These are phyloP conservation scores for Cantharis flavilabris DNA, from an alignment of 2,888 invertebrate species.

Conservation along the genomic window DNA sequence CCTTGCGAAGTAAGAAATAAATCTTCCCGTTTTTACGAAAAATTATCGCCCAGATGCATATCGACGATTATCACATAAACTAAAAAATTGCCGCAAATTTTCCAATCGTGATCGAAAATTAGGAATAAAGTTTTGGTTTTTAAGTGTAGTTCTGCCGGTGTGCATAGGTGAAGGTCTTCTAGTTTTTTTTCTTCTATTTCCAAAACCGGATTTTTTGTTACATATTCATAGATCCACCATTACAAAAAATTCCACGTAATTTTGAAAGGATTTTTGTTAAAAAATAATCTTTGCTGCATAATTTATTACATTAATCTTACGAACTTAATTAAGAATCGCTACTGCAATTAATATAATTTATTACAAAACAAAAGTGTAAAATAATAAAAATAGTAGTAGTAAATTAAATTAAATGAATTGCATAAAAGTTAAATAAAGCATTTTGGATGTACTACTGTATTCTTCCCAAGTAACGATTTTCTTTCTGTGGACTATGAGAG, in stretches of 20 bases:
- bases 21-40: neutral
- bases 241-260: conserved; percentile 31
- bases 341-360: neutral
- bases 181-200: conserved; percentile 29
- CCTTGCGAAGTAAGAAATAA: neutral
- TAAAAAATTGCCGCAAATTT: neutral
- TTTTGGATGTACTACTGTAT: conserved; percentile 44
- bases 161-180: conserved; percentile 41
- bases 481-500: conserved; percentile 50
- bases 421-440: conserved; percentile 14
- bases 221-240: conserved; percentile 42
- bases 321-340: conserved; percentile 1
- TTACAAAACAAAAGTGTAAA: neutral
- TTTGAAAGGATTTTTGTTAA: conserved; percentile 35
- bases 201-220: conserved; percentile 44
- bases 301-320: neutral
- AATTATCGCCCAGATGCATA: conserved; percentile 35
- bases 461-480: conserved; percentile 56
- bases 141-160: conserved; percentile 33
- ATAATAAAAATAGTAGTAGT: neutral
- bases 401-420: conserved; percentile 5
- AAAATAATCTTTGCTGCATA: neutral
- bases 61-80: conserved; percentile 27
- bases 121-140: neutral
- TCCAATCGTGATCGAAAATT: neutral